phyloP scores from a whole-genome alignment of 2,888 invertebrate species.

The Pseudolycoriella hygida region DNA sequence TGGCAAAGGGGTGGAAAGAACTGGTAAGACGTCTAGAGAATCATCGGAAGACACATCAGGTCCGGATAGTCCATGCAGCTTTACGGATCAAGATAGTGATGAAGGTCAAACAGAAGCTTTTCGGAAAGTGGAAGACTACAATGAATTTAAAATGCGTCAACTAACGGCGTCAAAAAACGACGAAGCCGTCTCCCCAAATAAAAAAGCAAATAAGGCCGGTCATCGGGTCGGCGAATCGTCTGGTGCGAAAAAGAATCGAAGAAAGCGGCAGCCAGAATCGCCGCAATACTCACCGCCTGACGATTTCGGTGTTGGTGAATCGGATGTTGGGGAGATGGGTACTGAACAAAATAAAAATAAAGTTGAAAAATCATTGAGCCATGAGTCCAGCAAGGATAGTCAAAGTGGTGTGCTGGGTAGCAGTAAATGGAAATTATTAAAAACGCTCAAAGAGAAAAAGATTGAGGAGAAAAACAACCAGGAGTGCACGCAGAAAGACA shows the following conservation, averaged over 20 bases:
- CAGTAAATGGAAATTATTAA: slow-evolving; percentile 81
- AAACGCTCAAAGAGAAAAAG: slow-evolving; percentile 76
- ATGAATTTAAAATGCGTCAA: slow-evolving; percentile 9
- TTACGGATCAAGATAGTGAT: slow-evolving; percentile 39
- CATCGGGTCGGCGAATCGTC: neutral
- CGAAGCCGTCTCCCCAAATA: neutral
- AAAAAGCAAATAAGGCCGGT: neutral
- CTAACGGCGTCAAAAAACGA: slow-evolving; percentile 8
- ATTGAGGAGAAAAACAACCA: slow-evolving; percentile 67
- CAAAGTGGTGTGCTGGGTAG: slow-evolving; percentile 45
- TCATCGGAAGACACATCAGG: slow-evolving; percentile 75
- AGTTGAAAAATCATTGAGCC: slow-evolving; percentile 12
- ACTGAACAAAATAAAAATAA: neutral
- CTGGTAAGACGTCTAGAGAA: slow-evolving; percentile 27
- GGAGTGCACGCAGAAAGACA: slow-evolving; percentile 42
- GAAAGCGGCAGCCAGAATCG: neutral
- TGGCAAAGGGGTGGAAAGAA: neutral
- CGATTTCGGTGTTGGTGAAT: no score
- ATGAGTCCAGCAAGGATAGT: slow-evolving; percentile 26
- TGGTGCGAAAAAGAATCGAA: neutral
- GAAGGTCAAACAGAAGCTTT: neutral
- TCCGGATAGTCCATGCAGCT: slow-evolving; percentile 61
- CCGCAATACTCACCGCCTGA: no score
- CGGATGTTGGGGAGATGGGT: neutral
- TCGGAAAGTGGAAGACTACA: slow-evolving; percentile 4